Percentiles rank a stretch among this genome's conserved stretches.
Evolutionary conservation across 2,888 invertebrate species (phyloP).

Genomic region (Drosophila parthenogenetica): DNA sequence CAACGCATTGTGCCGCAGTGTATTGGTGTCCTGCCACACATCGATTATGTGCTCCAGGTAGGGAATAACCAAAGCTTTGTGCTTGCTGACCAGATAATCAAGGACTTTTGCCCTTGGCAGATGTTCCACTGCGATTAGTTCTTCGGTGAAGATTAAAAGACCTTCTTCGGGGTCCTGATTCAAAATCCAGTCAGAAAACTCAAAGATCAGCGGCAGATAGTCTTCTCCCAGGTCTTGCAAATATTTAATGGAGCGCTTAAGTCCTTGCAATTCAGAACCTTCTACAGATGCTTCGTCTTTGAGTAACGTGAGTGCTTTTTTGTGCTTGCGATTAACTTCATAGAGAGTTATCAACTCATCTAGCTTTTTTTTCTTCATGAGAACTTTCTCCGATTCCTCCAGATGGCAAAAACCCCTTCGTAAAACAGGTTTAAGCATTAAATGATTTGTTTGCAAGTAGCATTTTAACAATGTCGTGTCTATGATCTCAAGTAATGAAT

Average conservation of each 20-base stretch:
- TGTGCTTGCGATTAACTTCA: constrained; percentile 96
- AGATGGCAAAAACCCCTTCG: constrained; percentile 96
- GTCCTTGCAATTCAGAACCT: constrained; percentile 90
- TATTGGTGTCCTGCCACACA: constrained; percentile 94
- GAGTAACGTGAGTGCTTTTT: constrained; percentile 95
- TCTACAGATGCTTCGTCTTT: constrained; percentile 89
- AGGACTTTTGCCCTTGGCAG: constrained; percentile 95
- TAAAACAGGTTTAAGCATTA: constrained; percentile 95
- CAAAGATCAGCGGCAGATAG: constrained; percentile 94
- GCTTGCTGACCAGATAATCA: constrained; percentile 93
- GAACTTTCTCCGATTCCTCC: constrained; percentile 95
- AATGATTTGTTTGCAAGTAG: constrained; percentile 98
- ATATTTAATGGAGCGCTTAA: constrained; percentile 94
- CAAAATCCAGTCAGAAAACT: constrained; percentile 97
- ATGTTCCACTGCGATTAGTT: constrained; percentile 93
- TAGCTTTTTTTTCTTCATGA: constrained; percentile 94
- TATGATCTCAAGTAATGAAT: constrained; percentile 92
- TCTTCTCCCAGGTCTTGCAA: constrained; percentile 94
- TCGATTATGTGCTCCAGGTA: constrained; percentile 98
- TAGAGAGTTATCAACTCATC: constrained; percentile 98
- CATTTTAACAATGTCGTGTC: constrained; percentile 99
- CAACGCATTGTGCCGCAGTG: constrained; percentile 95
- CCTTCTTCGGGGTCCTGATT: constrained; percentile 95
- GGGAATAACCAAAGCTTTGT: constrained; percentile 93
- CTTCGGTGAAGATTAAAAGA: constrained; percentile 94